phyloP scores from a whole-genome alignment of 2,888 invertebrate species.

The Monoplex corrugatus region DNA sequence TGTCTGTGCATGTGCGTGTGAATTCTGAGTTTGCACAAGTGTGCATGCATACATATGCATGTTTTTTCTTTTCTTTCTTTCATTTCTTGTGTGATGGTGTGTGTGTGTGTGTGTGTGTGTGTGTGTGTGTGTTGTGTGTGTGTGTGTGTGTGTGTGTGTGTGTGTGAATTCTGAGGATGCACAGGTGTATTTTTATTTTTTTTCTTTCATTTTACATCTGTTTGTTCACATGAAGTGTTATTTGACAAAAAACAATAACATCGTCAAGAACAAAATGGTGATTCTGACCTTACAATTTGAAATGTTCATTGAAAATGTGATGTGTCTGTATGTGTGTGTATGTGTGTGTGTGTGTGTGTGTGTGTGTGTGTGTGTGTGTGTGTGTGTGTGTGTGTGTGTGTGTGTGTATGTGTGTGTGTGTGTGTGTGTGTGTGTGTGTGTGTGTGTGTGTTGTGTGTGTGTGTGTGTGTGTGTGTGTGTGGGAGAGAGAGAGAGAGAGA shows the following conservation, averaged over 20 bases:
- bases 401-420: not conserved
- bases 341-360: constrained; percentile 4
- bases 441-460: not conserved
- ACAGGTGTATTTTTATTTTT: not conserved
- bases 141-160: not conserved
- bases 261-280: not conserved
- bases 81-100: no score
- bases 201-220: not conserved
- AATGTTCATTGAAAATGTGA: no score
- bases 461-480: not conserved
- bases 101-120: no score
- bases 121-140: not conserved
- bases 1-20: no score
- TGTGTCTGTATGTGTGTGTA: not conserved
- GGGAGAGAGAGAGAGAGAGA: not conserved
- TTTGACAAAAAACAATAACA: not conserved
- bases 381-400: constrained; percentile 1
- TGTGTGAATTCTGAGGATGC: not conserved
- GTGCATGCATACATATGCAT: not conserved
- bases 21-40: no score
- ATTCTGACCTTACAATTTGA: no score
- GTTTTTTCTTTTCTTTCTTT: not conserved
- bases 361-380: not conserved
- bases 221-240: not conserved
- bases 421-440: not conserved